Conservation (phyloP, 2,888 invertebrate genomes). For the Plebejus anna region DNA sequence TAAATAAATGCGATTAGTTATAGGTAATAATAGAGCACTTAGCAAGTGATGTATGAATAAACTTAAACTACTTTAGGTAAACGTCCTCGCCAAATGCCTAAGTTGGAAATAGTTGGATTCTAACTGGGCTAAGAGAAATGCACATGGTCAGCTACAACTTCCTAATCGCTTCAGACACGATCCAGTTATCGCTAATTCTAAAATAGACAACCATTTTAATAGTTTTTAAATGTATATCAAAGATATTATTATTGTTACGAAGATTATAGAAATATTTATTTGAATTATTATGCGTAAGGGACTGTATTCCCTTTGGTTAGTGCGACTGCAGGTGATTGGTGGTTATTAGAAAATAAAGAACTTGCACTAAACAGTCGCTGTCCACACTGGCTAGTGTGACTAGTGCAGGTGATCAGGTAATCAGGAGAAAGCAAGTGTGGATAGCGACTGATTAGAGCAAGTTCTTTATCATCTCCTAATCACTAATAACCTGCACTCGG, state of each 20-base stretch:
- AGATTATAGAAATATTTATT: background rate
- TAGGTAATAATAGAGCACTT: background rate
- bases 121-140: slow-evolving; percentile 24
- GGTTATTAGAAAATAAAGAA: too few species aligned
- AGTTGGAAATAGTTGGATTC: slow-evolving; percentile 24
- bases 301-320: too few species aligned
- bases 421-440: too few species aligned
- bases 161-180: slow-evolving; percentile 12
- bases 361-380: too few species aligned
- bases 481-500: too few species aligned
- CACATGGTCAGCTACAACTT: slow-evolving; percentile 16
- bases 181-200: background rate
- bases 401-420: too few species aligned
- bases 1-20: background rate
- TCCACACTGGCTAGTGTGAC: too few species aligned
- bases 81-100: slow-evolving; percentile 13
- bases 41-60: slow-evolving; percentile 7
- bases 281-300: background rate
- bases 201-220: background rate
- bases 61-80: slow-evolving; percentile 20
- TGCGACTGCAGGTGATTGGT: too few species aligned
- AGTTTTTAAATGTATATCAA: too few species aligned
- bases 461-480: too few species aligned
- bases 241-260: too few species aligned
- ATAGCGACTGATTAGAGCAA: too few species aligned